Evolutionary conservation across 2,888 invertebrate genomes (phyloP).

Genomic region (Mechanitis messenoides): DNA sequence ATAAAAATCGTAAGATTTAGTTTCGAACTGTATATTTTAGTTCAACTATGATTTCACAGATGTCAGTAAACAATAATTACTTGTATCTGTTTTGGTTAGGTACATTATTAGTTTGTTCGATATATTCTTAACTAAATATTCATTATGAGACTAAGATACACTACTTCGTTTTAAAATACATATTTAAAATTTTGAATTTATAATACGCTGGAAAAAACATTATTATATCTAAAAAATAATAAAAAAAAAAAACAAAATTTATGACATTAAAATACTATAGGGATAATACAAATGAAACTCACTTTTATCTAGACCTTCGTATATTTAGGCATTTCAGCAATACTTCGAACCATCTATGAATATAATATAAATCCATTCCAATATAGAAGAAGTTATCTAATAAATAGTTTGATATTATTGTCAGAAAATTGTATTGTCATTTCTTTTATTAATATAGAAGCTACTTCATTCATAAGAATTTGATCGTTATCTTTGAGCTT

Average conservation of each 20-base stretch:
- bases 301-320: conserved; percentile 22
- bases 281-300: conserved; percentile 31
- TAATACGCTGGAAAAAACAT: too few species aligned
- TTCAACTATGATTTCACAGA: not conserved
- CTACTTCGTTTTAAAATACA: too few species aligned
- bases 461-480: conserved; percentile 15
- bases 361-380: conserved; percentile 31
- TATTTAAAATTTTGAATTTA: too few species aligned
- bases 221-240: too few species aligned
- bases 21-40: not conserved
- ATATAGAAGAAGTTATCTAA: conserved; percentile 36
- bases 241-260: too few species aligned
- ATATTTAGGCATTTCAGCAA: conserved; percentile 63
- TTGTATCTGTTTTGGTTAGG: too few species aligned
- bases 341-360: conserved; percentile 45
- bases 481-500: conserved; percentile 11
- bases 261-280: conserved; percentile 27
- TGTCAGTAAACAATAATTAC: not conserved
- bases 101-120: too few species aligned
- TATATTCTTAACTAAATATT: too few species aligned
- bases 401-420: conserved; percentile 36
- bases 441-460: conserved; percentile 7
- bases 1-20: not conserved
- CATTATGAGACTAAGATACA: too few species aligned
- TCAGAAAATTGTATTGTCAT: conserved; percentile 33